Evolutionary conservation across 2,113 vertebrate species (phyloP), one percentile per base, ranked within the genome.

Genomic region (Myrmecophaga tridactyla): DNA sequence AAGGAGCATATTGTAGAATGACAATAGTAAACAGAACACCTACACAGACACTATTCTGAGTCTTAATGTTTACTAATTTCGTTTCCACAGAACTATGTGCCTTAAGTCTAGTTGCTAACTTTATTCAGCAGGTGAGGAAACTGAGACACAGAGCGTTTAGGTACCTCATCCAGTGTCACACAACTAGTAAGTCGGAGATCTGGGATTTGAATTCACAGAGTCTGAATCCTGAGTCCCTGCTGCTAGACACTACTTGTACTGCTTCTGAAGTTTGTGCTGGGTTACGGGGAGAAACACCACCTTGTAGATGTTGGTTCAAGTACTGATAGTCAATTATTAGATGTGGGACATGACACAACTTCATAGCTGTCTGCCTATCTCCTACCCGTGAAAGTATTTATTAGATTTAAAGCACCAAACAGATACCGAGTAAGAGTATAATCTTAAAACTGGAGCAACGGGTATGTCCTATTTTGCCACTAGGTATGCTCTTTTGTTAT

Each of bases 241-340:
- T 70, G 0, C 86, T 78, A 75, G 72, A 12, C 48, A 43, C 34
- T 53, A 1, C 39, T 80, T 77, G 34, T 34, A 2, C 60, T 84
- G 77, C 60, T 29, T 87, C 25, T 25, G 1, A 65, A 63, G 81
- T 89, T 91, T 84, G 48, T 51, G 4, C 3, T 31, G 67, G 15
- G 34, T 65, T 43, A 29, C 27, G 84, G 12, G 21, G 82, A 90
- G 83, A 89, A 36, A 56, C n/a, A 51, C 2, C 9, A 58, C 20
- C 43, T 88, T 56, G 2, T 82, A 83, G 51, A 72, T 48, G 77
- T 7, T 0, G 13, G 46, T 83, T 89, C 25, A 94, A 73, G 87
- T 81, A 82, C 8, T 82, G 31, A 92, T 87, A 31, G 36, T 72
- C 60, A 84, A 39, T 92, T 87, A 85, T 65, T 95, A 81, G 73